Conservation (phyloP, 1,140 invertebrate genomes). For the Habropoda laboriosa region DNA sequence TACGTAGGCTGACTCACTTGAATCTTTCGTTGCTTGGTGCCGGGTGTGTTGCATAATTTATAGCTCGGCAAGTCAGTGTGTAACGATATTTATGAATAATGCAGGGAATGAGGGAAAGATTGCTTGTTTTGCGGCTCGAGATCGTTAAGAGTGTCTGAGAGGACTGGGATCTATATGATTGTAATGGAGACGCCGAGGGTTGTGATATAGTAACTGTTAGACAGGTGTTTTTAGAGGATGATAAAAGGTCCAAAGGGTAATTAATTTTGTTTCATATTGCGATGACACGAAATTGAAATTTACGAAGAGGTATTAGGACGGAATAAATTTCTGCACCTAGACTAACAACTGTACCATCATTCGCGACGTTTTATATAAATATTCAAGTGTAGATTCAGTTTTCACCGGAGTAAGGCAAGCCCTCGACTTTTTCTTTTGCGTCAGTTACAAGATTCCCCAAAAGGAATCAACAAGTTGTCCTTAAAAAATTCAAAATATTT, state of each 20-base stretch:
- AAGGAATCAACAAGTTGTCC: neutral
- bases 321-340: too few species aligned
- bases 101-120: neutral
- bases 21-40: neutral
- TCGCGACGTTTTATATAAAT: too few species aligned
- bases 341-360: too few species aligned
- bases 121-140: neutral
- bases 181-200: too few species aligned
- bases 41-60: constrained; percentile 1
- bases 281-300: too few species aligned
- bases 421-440: neutral
- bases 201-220: too few species aligned
- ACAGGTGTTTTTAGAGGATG: too few species aligned
- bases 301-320: too few species aligned
- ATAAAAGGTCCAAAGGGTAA: too few species aligned
- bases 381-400: too few species aligned
- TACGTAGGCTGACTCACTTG: neutral
- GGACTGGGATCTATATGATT: neutral
- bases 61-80: neutral
- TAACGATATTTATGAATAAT: constrained; percentile 6
- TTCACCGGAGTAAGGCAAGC: too few species aligned
- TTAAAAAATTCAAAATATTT: neutral
- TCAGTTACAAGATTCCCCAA: neutral
- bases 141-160: neutral
- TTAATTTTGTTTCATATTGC: too few species aligned